These are phyloP conservation scores for Odiellus spinosus DNA, from an alignment of 2,888 invertebrate genomes.

Conservation along the genomic window DNA sequence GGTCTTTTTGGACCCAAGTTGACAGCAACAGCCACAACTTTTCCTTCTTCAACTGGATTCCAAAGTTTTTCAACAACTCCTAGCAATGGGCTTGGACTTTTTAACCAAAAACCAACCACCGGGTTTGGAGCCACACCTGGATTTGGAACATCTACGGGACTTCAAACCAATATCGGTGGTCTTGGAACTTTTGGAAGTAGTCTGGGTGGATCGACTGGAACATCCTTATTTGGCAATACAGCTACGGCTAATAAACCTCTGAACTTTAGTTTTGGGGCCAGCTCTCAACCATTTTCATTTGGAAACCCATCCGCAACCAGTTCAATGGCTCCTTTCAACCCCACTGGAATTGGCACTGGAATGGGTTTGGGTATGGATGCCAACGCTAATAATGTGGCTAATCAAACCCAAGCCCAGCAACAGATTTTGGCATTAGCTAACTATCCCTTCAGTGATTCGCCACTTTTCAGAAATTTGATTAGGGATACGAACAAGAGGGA, in stretches of 20 bases:
- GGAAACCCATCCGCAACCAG: slow-evolving; percentile 9
- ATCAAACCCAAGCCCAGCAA: slow-evolving; percentile 8
- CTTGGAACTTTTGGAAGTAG: slow-evolving; percentile 41
- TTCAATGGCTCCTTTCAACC: too few species aligned
- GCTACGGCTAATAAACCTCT: slow-evolving; percentile 32
- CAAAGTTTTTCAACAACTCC: background rate
- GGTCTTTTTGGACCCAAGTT: slow-evolving; percentile 32
- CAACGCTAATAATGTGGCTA: slow-evolving; percentile 2
- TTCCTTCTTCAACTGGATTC: slow-evolving; percentile 12
- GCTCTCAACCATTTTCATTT: slow-evolving; percentile 12
- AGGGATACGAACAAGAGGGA: slow-evolving; percentile 41
- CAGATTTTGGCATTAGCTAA: slow-evolving; percentile 14
- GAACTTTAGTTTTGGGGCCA: slow-evolving; percentile 11
- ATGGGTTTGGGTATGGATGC: background rate
- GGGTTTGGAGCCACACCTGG: slow-evolving; percentile 6
- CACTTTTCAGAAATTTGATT: slow-evolving; percentile 41
- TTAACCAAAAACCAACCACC: slow-evolving; percentile 28
- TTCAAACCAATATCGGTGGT: slow-evolving; percentile 14
- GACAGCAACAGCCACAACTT: slow-evolving; percentile 24
- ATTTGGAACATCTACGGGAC: slow-evolving; percentile 1
- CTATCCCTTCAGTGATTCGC: slow-evolving; percentile 48
- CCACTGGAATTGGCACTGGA: background rate
- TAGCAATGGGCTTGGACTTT: slow-evolving; percentile 21
- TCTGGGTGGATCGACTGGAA: slow-evolving; percentile 34
- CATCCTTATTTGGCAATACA: slow-evolving; percentile 39